Evolutionary conservation across 2,797 vertebrate species (phyloP).

Genomic region (Nannoperca obscura): DNA sequence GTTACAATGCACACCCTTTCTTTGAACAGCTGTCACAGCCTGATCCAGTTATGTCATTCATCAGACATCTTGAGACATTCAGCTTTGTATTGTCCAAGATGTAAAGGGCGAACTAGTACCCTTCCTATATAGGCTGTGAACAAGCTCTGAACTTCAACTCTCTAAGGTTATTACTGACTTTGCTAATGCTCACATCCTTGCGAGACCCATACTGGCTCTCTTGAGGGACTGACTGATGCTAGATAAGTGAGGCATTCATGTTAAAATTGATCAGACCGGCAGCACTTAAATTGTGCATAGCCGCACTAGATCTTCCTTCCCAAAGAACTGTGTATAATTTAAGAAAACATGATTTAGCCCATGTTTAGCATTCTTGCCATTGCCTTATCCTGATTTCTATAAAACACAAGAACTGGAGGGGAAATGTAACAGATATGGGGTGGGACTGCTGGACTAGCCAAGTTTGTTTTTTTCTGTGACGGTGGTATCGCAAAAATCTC

Average conservation of each 20-base stretch:
- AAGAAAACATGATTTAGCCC: not conserved
- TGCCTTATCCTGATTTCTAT: constrained; percentile 8
- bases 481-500: constrained; percentile 32
- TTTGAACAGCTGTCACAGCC: not conserved
- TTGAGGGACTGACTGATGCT: constrained; percentile 4
- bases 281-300: constrained; percentile 11
- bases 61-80: not conserved
- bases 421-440: not conserved
- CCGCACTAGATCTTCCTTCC: not conserved
- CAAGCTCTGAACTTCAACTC: constrained; percentile 9
- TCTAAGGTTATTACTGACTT: constrained; percentile 2
- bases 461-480: constrained; percentile 18
- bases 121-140: not conserved
- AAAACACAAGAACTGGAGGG: not conserved
- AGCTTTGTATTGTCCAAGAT: not conserved
- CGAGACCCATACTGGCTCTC: not conserved
- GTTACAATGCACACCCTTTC: not conserved
- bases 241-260: constrained; percentile 22
- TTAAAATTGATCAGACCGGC: constrained; percentile 22
- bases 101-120: not conserved
- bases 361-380: not conserved
- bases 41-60: not conserved
- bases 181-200: constrained; percentile 3
- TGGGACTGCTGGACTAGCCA: not conserved
- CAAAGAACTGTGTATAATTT: constrained; percentile 11